A percentile compares a stretch with the other conserved stretches of the same genome.
These are phyloP conservation scores for Daphoenositta chrysoptera DNA, from an alignment of 2,113 vertebrate species.

Conservation along the genomic window DNA sequence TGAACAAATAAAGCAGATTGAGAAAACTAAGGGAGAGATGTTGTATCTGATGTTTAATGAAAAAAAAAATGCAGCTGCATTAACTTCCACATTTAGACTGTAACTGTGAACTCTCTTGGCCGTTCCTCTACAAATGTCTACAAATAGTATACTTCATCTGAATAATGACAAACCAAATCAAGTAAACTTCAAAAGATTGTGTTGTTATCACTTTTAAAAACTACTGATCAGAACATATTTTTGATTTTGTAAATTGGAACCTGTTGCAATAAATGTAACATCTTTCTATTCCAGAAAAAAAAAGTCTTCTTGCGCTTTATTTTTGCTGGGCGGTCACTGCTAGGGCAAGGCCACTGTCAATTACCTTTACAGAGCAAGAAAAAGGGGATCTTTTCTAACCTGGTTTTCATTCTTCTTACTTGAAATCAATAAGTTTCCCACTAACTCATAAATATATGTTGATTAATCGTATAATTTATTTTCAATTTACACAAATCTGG, in stretches of 20 bases:
- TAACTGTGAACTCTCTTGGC: neutral
- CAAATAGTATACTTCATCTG: neutral
- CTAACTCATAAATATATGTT: neutral
- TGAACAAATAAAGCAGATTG: neutral
- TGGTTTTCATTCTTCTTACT: neutral
- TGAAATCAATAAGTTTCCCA: neutral
- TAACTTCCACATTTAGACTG: neutral
- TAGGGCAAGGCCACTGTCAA: neutral
- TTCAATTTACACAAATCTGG: neutral
- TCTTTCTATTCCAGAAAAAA: neutral
- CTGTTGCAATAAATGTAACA: neutral
- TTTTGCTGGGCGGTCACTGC: neutral
- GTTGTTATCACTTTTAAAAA: neutral
- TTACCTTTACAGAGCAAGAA: neutral
- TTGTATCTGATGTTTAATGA: neutral
- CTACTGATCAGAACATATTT: neutral
- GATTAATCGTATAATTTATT: neutral
- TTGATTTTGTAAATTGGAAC: neutral
- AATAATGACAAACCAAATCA: neutral
- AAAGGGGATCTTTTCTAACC: neutral
- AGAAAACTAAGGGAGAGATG: neutral
- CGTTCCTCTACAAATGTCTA: neutral
- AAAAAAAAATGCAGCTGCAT: neutral
- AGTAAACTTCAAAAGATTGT: neutral
- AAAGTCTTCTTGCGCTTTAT: neutral